Conservation (phyloP, 2,797 vertebrate species). For the Ptychadena robeensis region DNA sequence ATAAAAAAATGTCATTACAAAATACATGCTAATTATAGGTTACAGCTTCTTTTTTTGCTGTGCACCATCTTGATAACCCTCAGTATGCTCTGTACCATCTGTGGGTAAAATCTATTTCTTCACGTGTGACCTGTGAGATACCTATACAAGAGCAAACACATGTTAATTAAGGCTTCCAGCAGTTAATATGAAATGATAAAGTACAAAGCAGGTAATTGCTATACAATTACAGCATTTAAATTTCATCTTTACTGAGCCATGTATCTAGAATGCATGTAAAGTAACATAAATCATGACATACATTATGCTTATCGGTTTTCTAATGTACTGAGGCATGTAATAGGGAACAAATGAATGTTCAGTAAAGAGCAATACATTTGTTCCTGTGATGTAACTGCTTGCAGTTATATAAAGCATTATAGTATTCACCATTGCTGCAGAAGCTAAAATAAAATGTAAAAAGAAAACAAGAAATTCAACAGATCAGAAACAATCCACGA, state of each 20-base stretch:
- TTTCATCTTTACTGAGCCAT: constrained; percentile 1
- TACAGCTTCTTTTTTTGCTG: neutral
- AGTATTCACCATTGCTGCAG: neutral
- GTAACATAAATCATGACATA: constrained; percentile 27
- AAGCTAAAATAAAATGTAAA: too few species aligned
- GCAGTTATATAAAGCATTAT: neutral
- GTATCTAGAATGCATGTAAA: constrained; percentile 13
- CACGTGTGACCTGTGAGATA: neutral
- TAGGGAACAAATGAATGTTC: constrained; percentile 29
- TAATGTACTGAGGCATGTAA: constrained; percentile 33
- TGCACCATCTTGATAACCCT: neutral
- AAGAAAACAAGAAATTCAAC: too few species aligned
- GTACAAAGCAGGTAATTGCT: constrained; percentile 16
- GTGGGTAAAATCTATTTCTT: neutral
- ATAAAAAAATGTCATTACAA: neutral
- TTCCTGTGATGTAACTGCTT: neutral
- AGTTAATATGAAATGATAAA: constrained; percentile 26
- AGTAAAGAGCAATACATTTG: constrained; percentile 6
- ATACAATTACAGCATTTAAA: constrained; percentile 25
- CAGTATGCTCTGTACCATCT: neutral
- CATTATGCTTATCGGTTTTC: constrained; percentile 34
- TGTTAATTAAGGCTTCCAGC: constrained; percentile 1
- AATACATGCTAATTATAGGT: too few species aligned
- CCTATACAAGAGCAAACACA: neutral
- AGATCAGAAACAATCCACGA: too few species aligned